A percentile compares a stretch with the other conserved stretches of the same genome.
phyloP scores from a whole-genome alignment of 2,888 invertebrate species.

The Acronicta leporina region DNA sequence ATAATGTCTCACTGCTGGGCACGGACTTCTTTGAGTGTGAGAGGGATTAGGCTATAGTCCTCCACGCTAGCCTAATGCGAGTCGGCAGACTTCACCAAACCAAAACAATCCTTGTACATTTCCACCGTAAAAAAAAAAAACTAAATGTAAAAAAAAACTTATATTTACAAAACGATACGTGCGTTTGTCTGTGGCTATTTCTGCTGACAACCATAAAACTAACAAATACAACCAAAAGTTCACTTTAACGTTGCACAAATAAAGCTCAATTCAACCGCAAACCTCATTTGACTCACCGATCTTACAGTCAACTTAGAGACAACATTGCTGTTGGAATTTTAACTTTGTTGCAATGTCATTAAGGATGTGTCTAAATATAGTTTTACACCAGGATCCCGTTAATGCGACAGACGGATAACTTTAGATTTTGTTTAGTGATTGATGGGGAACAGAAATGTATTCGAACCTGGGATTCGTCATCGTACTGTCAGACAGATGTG shows the following conservation, averaged over 20 bases:
- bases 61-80: too few species aligned
- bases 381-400: conserved; percentile 56
- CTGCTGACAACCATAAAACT: conserved; percentile 18
- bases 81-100: too few species aligned
- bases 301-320: conserved; percentile 32
- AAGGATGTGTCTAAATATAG: conserved; percentile 42
- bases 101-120: neutral
- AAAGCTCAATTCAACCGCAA: conserved; percentile 18
- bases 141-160: conserved; percentile 20
- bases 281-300: conserved; percentile 15
- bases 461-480: conserved; percentile 52
- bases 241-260: conserved; percentile 6
- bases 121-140: conserved; percentile 9
- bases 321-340: conserved; percentile 14
- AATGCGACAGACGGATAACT: conserved; percentile 61
- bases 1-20: too few species aligned
- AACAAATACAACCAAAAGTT: conserved; percentile 21
- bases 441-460: conserved; percentile 49
- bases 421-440: conserved; percentile 53
- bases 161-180: conserved; percentile 56
- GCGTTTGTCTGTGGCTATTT: conserved; percentile 49
- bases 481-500: conserved; percentile 17
- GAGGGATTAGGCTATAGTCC: too few species aligned
- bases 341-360: conserved; percentile 21
- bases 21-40: too few species aligned